Evolutionary conservation across 23 tunicate genomes (phyloP), one percentile per base, ranked within the genome.

Genomic region (Corella eumyota): DNA sequence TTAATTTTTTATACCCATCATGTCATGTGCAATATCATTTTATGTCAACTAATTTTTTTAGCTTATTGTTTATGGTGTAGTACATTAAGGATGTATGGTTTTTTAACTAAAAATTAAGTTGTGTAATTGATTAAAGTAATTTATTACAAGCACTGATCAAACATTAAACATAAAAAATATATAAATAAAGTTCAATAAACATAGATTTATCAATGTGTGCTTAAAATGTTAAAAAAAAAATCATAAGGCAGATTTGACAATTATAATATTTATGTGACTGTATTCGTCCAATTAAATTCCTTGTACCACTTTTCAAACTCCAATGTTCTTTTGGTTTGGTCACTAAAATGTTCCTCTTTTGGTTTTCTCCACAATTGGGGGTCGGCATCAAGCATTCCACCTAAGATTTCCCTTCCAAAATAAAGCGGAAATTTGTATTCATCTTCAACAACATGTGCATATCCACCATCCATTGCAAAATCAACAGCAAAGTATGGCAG

Each of bases 381-480:
- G 15, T 72, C 91, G 3, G 79, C 91, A 60, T 75, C 91, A 36
- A 75, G 56, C 90, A 90, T 75, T 3, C 97, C 97, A 20, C 91
- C 97, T 25, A 90, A 60, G 24, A 90, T 74, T 47, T 90, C 97
- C 19, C 91, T 44, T n/a, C 90, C 91, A 65, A 90, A 90, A 47
- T 74, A 90, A 50, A 45, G 17, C 6, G 97, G 97, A 65, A 90
- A 90, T 1, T 46, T 31, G 3, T 25, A 21, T 52, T 75, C 91
- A 72, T 90, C 80, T 61, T 90, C 97, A 52, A 90, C 74, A 7
- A 81, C 91, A 63, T 90, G 97, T 57, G 91, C 97, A 69, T 80
- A 90, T n/a, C 97, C 97, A 23, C 97, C 97, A 60, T 71, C 80
- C 35, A 75, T 19, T 6, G 91, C 97, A 70, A 90, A 90, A 36